Base-by-base conservation (phyloP, 2,888 invertebrate genomes). In the Tromatobia lineatoria region DNA sequence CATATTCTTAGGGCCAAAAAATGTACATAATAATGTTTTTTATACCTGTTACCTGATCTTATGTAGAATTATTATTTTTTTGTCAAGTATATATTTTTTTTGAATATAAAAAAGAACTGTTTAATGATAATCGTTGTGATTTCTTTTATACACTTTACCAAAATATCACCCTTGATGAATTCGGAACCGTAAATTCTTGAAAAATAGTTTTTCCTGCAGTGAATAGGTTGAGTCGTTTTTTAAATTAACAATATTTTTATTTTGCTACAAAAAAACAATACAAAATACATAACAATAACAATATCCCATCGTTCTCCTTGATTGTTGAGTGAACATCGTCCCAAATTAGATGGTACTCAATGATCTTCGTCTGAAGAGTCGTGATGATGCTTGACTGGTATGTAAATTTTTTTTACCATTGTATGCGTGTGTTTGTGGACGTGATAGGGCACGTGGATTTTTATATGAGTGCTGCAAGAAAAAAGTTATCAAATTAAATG, bases 351-450 rank as follows among this genome's bases (percentile, higher is more conserved):
- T 38, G 20, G 18, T 42, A 20, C 13, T 67, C 15, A 45, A 11
- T 20, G 25, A 25, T 79, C 75, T 13, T 66, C 45, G 25, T 79
- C 47, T 11, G 64, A 47, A 25, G 52, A 69, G 13, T 86, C 59
- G 6, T 80, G 61, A 69, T 85, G 59, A 29, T 86, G 71, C 66
- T 91, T 90, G 47, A 90, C 89, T 6, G 92, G 92, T 69, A 91
- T 87, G 81, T 88, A 91, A 69, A 93, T 90, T 77, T 92, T 93
- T 83, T 92, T 92, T 45, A 91, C 89, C 13, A 89, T 89, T 29
- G 92, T 93, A 67, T 92, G 93, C 66, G 91, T 91, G 74, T 92
- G 92, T 10, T 90, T 90, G 79, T 92, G 92, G 69, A 91, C 89
- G 23, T 87, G 88, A 69, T 90, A 89, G 7, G 93, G 93, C 15